Conservation (phyloP, 2,797 vertebrate species). For the Psittacula derbiana region DNA sequence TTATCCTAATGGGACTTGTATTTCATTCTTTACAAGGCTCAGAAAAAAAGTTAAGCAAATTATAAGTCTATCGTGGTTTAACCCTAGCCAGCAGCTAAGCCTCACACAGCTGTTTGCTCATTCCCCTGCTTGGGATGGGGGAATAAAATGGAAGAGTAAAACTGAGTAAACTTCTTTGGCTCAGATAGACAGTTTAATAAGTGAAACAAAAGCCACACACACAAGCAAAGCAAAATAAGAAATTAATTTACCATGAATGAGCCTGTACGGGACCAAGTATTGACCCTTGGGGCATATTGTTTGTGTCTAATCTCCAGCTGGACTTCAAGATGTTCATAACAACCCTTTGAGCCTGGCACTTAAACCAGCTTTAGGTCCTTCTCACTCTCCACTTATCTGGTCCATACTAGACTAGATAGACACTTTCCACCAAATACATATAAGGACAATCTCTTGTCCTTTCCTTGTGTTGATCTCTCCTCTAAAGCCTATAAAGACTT, state of each 20-base stretch:
- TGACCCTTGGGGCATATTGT: background rate
- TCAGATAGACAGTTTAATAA: background rate
- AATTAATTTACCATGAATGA: background rate
- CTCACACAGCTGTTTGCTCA: background rate
- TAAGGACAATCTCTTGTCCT: background rate
- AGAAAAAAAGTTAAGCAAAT: background rate
- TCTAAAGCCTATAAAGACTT: background rate
- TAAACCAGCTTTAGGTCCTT: background rate
- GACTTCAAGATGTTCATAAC: background rate
- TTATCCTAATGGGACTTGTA: background rate
- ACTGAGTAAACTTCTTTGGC: background rate
- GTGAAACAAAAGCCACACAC: background rate
- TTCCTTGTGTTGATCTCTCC: background rate
- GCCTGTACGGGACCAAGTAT: background rate
- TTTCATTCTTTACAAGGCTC: background rate
- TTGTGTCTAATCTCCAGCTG: background rate
- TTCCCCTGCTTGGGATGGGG: background rate
- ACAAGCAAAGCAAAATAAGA: background rate
- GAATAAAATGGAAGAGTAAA: background rate
- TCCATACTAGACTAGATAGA: background rate
- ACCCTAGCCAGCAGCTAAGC: background rate
- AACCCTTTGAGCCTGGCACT: background rate
- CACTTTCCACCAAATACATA: background rate
- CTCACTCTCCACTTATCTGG: background rate
- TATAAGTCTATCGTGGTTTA: background rate